phyloP scores from a whole-genome alignment of 2,888 invertebrate species.

The Nymphalis urticae region DNA sequence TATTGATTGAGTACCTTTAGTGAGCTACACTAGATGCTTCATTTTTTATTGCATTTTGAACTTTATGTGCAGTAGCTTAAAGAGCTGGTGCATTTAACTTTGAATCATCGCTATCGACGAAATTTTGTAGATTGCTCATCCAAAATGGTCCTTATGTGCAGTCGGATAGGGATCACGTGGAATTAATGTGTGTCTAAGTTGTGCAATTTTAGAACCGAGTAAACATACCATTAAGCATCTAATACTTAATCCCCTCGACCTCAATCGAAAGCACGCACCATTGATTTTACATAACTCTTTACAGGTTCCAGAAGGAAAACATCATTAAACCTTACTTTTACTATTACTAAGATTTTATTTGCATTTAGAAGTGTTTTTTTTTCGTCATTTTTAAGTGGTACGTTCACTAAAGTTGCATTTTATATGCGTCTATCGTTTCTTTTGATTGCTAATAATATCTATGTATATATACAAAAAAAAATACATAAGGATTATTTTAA shows the following conservation, averaged over 20 bases:
- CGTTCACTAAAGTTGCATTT: too few species aligned
- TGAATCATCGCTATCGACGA: neutral
- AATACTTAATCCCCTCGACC: conserved; percentile 34
- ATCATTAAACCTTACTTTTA: conserved; percentile 27
- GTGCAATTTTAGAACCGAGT: conserved; percentile 25
- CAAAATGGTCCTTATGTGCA: conserved; percentile 8
- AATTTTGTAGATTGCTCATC: conserved; percentile 9
- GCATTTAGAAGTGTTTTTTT: neutral
- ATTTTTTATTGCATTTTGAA: conserved; percentile 23
- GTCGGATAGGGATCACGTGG: conserved; percentile 9
- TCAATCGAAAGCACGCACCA: conserved; percentile 33
- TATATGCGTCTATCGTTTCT: too few species aligned
- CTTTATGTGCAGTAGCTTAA: conserved; percentile 21
- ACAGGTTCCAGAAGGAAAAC: conserved; percentile 32
- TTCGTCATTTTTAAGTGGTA: neutral
- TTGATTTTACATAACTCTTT: conserved; percentile 35
- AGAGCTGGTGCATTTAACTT: conserved; percentile 15
- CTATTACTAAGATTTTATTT: conserved; percentile 17
- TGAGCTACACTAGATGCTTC: conserved; percentile 10
- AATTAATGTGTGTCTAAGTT: conserved; percentile 6
- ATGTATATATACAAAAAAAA: too few species aligned
- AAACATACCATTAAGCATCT: conserved; percentile 34
- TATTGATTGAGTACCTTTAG: conserved; percentile 27
- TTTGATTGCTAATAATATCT: too few species aligned
- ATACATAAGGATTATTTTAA: too few species aligned